Evolutionary conservation across 2,888 invertebrate species (phyloP).

Genomic region (Hyppa rectilinea): DNA sequence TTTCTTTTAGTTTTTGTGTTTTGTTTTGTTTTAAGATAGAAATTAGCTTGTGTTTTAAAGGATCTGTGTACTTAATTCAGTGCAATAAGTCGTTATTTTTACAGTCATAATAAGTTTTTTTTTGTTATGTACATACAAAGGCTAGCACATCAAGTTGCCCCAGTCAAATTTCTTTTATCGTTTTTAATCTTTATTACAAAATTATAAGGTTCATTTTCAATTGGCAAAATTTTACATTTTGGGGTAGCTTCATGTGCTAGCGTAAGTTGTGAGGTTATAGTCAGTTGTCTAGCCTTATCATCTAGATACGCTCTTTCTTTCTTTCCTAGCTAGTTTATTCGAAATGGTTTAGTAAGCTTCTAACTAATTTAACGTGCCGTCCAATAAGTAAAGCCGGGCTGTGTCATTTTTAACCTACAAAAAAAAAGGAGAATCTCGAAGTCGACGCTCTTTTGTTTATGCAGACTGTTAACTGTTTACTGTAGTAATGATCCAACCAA

Average conservation of each 20-base stretch:
- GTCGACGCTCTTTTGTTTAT: neutral
- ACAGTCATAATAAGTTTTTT: slow-evolving; percentile 33
- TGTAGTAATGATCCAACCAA: neutral
- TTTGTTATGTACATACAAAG: neutral
- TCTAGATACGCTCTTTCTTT: neutral
- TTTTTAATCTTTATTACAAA: no score
- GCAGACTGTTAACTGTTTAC: neutral
- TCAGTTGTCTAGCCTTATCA: neutral
- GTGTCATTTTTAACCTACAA: neutral
- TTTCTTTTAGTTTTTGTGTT: neutral
- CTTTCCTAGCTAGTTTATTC: neutral
- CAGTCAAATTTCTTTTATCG: no score
- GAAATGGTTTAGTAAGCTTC: slow-evolving; percentile 8
- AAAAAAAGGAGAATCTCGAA: no score
- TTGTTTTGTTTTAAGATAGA: slow-evolving; percentile 22
- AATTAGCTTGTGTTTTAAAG: slow-evolving; percentile 10
- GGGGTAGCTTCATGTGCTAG: no score
- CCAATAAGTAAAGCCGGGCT: slow-evolving; percentile 29
- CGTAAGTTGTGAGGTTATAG: slow-evolving; percentile 2
- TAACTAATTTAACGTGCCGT: slow-evolving; percentile 45
- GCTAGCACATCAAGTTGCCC: no score
- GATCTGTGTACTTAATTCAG: slow-evolving; percentile 46
- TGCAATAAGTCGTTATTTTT: slow-evolving; percentile 40
- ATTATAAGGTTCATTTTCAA: no score
- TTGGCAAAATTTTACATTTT: no score